Conservation (phyloP, 2,113 vertebrate species). For the Pachycephala philippinensis region DNA sequence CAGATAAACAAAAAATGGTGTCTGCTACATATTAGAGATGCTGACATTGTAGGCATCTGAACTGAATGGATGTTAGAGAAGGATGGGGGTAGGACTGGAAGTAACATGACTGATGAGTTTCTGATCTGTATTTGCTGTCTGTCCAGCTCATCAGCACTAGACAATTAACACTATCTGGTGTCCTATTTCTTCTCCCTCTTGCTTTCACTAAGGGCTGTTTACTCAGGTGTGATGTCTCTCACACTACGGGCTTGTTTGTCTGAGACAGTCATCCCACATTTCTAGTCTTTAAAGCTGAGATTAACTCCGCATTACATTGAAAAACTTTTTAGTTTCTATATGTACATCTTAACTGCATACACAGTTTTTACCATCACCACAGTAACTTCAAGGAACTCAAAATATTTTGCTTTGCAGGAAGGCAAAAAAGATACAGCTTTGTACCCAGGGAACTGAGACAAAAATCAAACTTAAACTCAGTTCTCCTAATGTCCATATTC, state of each 20-base stretch:
- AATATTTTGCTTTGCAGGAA: background rate
- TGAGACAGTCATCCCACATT: background rate
- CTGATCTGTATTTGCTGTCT: background rate
- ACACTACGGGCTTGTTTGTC: background rate
- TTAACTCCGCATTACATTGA: background rate
- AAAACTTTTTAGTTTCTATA: background rate
- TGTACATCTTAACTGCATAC: background rate
- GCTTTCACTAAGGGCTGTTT: background rate
- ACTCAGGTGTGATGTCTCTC: background rate
- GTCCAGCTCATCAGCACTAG: background rate
- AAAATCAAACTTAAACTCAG: background rate
- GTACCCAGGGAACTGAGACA: background rate
- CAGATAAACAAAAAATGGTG: background rate
- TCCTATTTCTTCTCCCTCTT: background rate
- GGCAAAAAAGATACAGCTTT: background rate
- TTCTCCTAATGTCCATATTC: background rate
- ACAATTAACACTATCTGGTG: background rate
- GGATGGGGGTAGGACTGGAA: background rate
- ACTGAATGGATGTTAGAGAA: background rate
- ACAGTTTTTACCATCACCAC: background rate
- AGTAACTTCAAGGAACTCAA: background rate
- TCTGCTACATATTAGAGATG: background rate
- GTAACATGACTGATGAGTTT: background rate
- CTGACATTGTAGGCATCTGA: background rate
- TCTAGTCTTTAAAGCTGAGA: background rate